Conservation (phyloP, 2,113 vertebrate species). For the Tinamus guttatus region DNA sequence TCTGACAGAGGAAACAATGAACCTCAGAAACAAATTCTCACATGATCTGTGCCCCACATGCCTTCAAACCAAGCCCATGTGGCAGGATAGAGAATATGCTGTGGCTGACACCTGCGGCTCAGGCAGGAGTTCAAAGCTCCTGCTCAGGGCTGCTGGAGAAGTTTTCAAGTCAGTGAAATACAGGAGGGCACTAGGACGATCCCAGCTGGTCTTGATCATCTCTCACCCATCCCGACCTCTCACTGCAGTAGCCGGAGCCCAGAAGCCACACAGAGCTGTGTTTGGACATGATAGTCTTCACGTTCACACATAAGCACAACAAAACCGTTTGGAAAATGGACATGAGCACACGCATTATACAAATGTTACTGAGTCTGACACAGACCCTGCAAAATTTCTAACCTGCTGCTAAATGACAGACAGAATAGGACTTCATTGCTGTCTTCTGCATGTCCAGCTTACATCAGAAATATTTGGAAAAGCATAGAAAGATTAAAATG, state of each 20-base stretch:
- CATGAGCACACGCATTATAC: neutral
- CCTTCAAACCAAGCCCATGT: neutral
- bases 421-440: neutral
- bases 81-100: neutral
- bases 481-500: neutral
- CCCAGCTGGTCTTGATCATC: neutral
- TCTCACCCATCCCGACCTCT: neutral
- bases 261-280: neutral
- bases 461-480: neutral
- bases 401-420: neutral
- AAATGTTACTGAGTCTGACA: neutral
- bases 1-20: constrained; percentile 1
- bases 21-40: neutral
- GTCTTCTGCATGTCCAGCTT: neutral
- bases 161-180: neutral
- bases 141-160: neutral
- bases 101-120: neutral
- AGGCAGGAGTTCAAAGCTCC: neutral
- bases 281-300: neutral
- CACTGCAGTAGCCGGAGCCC: neutral
- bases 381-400: neutral
- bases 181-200: neutral
- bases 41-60: neutral
- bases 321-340: neutral
- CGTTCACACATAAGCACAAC: neutral